Evolutionary conservation across 2,113 vertebrate species (phyloP), one percentile per base, ranked within the genome.

Genomic region (Siphamia tubifer): DNA sequence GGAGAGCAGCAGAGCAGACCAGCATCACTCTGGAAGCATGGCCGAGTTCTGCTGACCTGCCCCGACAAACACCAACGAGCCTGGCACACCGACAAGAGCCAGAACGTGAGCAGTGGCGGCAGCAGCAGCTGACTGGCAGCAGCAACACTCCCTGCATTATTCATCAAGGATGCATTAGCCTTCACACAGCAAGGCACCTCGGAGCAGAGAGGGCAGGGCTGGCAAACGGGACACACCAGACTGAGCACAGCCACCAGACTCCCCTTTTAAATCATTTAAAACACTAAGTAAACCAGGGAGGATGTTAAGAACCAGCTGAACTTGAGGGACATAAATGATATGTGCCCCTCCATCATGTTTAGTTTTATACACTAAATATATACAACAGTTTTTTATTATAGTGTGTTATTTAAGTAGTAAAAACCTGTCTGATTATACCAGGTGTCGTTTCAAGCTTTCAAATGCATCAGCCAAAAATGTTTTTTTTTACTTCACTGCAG

Each of bases 71-170:
- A 48, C 17, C 23, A 8, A 52, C 68, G 1, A 27, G 38, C 13
- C 40, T 17, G 57, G 63, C 45, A 30, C 51, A 52, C 72, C 17
- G 40, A 61, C 76, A 55, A 47, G 34, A 80, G 65, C 69, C 64
- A 2, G 15, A 86, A 75, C 54, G 65, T 45, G 70, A 88, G 72
- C 70, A 63, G 73, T 71, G 60, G 68, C 31, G 8, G 44, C 77
- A 71, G 76, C 44, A 70, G n/a, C n/a, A n/a, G n/a, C n/a, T n/a
- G n/a, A n/a, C n/a, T n/a, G 60, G 73, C 74, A 63, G 68, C 31
- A 15, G 44, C 77, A 71, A 74, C 44, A 70, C 35, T 25, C 8
- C 13, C 55, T 92, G 63, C 79, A 92, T 91, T 90, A 93, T 91
- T 92, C 83, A 92, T 86, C 49, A 38, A 48, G 47, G 39, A 43